Base-by-base conservation (phyloP, 1,140 invertebrate genomes). In the Olivierus martensii region DNA sequence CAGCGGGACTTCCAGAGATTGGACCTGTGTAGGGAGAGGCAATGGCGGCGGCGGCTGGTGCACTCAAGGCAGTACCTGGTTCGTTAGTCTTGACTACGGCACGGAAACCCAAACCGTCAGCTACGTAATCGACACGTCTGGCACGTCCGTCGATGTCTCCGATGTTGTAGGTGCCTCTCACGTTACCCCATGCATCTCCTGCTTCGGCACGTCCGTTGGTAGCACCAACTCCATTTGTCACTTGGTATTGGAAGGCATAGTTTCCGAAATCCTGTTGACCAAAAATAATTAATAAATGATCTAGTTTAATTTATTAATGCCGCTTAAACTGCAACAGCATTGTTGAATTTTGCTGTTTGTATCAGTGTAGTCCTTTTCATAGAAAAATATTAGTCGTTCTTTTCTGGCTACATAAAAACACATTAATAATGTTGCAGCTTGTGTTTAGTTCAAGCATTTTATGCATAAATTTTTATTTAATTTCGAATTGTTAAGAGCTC, bases 241-340 rank as follows among this genome's bases (percentile, higher is more conserved):
- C 58, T 14, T 62, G 51, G 43, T 62, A 62, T 15, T 45, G 51
- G 44, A 62, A 62, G 19, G 46, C 43, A 47, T 62, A 62, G 28
- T 60, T 60, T 21, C 56, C 59, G 35, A 54, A 28, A 42, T 34
- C 54, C 59, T 61, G 22, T 34, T n/a, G 2, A 19, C 12, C 6
- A 7, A 41, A 1, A 38, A 38, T 38, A 9, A 38, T 11, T 38
- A 38, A n/a, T 11, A 38, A 11, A 11, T 38, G 37, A 38, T 11
- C 37, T 11, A n/a, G n/a, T 38, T 38, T 38, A 9, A 11, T n/a
- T 11, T 11, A n/a, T 38, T 38, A 1, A 38, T 11, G n/a, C 10
- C 37, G n/a, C n/a, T n/a, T n/a, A 38, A 11, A 38, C 10, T 38
- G n/a, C n/a, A 38, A 11, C 1, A 1, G 37, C n/a, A 38, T 38